phyloP scores from a whole-genome alignment of 1,140 invertebrate species.

The Pseudomyrmex gracilis region DNA sequence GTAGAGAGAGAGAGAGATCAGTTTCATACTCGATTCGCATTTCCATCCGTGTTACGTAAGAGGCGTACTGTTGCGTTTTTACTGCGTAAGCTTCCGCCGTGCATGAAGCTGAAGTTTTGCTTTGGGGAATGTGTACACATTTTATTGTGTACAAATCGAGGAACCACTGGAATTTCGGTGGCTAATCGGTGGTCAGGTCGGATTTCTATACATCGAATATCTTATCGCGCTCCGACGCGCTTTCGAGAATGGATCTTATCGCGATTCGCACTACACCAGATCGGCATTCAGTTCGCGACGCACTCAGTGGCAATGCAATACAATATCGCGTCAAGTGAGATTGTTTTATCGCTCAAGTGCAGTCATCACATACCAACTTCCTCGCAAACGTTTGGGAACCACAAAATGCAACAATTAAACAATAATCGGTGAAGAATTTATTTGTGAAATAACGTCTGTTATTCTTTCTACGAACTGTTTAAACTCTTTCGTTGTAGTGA shows the following conservation, averaged over 20 bases:
- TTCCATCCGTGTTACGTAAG: conserved; percentile 37
- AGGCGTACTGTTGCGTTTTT: background rate
- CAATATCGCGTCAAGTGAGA: background rate
- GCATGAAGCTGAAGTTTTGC: background rate
- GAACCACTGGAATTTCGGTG: background rate
- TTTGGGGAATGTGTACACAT: too few relatives aligned
- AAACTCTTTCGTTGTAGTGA: too few relatives aligned
- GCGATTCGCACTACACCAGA: conserved; percentile 29
- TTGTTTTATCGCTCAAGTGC: conserved; percentile 34
- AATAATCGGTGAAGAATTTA: conserved; percentile 16
- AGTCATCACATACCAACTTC: conserved; percentile 8
- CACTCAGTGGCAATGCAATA: background rate
- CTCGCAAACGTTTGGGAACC: conserved; percentile 11
- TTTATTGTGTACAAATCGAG: background rate
- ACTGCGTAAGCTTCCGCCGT: background rate
- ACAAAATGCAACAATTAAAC: background rate
- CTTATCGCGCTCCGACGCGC: conserved; percentile 65
- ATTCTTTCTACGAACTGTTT: too few relatives aligned
- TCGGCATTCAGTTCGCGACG: background rate
- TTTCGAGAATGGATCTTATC: conserved; percentile 57
- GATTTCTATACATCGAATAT: conserved; percentile 63
- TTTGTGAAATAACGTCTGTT: too few relatives aligned
- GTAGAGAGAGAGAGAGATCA: background rate
- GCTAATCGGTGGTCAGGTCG: conserved; percentile 41
- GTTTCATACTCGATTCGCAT: conserved; percentile 27